phyloP scores from a whole-genome alignment of 2,113 vertebrate species.

The Alligator sinensis region DNA sequence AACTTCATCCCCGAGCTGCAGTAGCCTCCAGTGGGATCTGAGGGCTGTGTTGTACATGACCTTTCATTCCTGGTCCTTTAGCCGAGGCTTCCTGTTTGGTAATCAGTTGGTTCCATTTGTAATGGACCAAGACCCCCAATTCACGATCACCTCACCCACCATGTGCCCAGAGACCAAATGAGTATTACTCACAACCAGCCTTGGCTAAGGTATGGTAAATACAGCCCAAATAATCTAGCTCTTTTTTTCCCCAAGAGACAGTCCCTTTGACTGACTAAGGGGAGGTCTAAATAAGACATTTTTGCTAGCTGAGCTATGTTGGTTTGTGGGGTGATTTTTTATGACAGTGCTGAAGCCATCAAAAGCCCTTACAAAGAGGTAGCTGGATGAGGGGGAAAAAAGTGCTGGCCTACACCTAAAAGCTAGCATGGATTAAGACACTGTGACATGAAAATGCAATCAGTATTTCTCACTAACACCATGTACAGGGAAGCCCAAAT shows the following conservation, averaged over 20 bases:
- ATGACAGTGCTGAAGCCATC: no score
- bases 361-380: not conserved
- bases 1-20: not conserved
- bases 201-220: not conserved
- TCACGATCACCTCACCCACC: conserved; percentile 46
- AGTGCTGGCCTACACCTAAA: conserved; percentile 26
- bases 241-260: not conserved
- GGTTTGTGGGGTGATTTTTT: not conserved
- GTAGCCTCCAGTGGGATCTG: not conserved
- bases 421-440: not conserved
- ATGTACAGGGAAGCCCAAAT: not conserved
- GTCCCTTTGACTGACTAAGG: not conserved
- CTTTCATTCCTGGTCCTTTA: not conserved
- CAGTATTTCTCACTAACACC: not conserved
- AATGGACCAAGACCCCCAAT: conserved; percentile 50
- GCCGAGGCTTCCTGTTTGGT: conserved; percentile 38
- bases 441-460: not conserved
- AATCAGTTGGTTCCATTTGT: conserved; percentile 46
- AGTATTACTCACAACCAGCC: conserved; percentile 16
- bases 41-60: not conserved
- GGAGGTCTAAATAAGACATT: not conserved
- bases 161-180: conserved; percentile 33
- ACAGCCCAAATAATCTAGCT: conserved; percentile 7
- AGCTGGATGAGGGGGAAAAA: not conserved
- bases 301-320: not conserved